Evolutionary conservation across 2,797 vertebrate genomes (phyloP), one percentile per base, ranked within the genome.

Genomic region (Garrulus glandarius): DNA sequence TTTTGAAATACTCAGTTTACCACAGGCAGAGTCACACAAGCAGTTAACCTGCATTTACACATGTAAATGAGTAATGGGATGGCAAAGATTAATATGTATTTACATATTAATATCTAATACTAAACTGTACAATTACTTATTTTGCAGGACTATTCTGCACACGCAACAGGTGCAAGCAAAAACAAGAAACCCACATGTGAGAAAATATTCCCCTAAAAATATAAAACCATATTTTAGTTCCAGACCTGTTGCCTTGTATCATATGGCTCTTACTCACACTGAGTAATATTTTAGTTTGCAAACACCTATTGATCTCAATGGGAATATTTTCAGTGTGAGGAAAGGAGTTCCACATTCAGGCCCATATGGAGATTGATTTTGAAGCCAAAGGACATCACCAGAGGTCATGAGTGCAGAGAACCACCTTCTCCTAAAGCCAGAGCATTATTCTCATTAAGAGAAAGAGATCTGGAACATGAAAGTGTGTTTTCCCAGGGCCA

Each of bases 401-500:
- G 30, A 17, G 11, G 29, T 43, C 30, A 56, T 1, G 15, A 69
- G 63, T 24, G 26, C 32, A 47, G 36, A 53, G 20, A 70, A 72
- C 0, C 4, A 52, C 7, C 6, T 55, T 22, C 24, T 53, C 55
- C 41, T 49, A 77, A 74, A 83, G 30, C 11, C 23, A 53, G n/a
- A 34, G 11, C 7, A 36, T 23, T 46, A 36, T 14, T 23, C 37
- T 47, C 3, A 1, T 15, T 37, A 43, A 67, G 11, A 67, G 26
- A 43, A 4, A 30, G 43, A 84, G 26, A 63, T 30, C 13, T 60
- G 53, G 16, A 80, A 44, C 26, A 18, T 2, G 14, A 5, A 14
- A 8, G 0, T 0, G 11, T 23, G 8, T 30, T 56, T 47, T 60
- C 27, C 57, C 46, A 60, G 9, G 41, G 19, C 14, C 13, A 23